Evolutionary conservation across 1,140 invertebrate genomes (phyloP).

Genomic region (Andrena cerasifolii): DNA sequence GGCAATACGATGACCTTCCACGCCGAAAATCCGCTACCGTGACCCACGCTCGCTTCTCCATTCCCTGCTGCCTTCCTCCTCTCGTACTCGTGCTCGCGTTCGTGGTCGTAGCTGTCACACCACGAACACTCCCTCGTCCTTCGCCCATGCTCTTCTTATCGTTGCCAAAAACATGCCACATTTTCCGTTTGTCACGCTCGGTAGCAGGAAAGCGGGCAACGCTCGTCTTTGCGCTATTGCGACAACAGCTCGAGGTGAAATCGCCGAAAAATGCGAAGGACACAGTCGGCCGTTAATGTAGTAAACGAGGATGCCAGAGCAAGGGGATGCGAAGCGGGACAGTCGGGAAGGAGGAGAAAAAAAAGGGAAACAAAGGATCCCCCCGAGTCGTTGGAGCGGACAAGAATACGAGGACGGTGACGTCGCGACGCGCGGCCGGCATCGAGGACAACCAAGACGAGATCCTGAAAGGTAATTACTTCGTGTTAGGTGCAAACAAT

Average conservation of each 20-base stretch:
- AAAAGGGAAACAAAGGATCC: slow-evolving; percentile 32
- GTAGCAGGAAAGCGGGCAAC: no score
- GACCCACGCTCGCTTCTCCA: slow-evolving; percentile 24
- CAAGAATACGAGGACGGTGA: slow-evolving; percentile 5
- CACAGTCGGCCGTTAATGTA: background rate
- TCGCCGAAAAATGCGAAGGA: no score
- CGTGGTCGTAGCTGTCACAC: background rate
- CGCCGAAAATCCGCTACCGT: slow-evolving; percentile 67
- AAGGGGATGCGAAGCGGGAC: slow-evolving; percentile 6
- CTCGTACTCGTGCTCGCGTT: background rate
- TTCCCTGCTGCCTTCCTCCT: background rate
- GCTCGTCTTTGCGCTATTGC: no score
- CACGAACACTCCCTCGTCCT: no score
- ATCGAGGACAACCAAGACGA: slow-evolving; percentile 50
- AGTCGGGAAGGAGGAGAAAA: background rate
- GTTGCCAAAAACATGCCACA: no score
- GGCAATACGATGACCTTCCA: slow-evolving; percentile 63
- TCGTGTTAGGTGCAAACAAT: slow-evolving; percentile 80
- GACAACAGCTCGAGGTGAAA: no score
- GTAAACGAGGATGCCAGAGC: background rate
- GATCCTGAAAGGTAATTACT: slow-evolving; percentile 80
- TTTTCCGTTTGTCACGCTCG: no score
- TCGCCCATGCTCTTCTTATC: no score
- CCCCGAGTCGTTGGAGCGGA: background rate
- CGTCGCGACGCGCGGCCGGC: slow-evolving; percentile 43